Evolutionary conservation across 2,888 invertebrate genomes (phyloP).

Genomic region (Fissipunctia ypsillon): DNA sequence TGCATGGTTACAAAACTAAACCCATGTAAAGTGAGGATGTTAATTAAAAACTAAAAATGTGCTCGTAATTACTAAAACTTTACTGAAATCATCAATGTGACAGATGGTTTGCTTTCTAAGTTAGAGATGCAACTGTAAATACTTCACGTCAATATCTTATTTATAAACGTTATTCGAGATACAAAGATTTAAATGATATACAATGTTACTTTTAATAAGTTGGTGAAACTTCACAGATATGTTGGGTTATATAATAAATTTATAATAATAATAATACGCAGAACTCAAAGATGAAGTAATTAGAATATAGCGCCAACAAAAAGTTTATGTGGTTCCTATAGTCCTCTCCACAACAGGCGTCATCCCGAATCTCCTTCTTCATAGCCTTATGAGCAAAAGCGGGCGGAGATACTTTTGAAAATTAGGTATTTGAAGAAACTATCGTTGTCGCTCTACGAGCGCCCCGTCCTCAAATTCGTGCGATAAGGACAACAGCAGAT

Average conservation of each 20-base stretch:
- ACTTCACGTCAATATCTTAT: constrained; percentile 55
- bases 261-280: no score
- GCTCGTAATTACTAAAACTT: constrained; percentile 13
- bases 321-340: no score
- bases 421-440: no score
- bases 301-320: no score
- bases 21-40: neutral
- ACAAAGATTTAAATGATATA: neutral
- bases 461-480: no score
- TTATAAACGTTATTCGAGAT: constrained; percentile 47
- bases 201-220: neutral
- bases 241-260: neutral
- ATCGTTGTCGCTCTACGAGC: no score
- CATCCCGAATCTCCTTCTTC: no score
- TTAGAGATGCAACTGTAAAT: constrained; percentile 54
- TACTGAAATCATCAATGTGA: constrained; percentile 15
- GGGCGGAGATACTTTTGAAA: no score
- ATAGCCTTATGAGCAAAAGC: no score
- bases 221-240: neutral
- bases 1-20: constrained; percentile 33
- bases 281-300: no score
- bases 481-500: no score
- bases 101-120: constrained; percentile 24
- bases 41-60: constrained; percentile 19
- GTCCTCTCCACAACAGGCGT: no score